phyloP scores from a whole-genome alignment of 2,888 invertebrate genomes.

The Drosophila tripunctata region DNA sequence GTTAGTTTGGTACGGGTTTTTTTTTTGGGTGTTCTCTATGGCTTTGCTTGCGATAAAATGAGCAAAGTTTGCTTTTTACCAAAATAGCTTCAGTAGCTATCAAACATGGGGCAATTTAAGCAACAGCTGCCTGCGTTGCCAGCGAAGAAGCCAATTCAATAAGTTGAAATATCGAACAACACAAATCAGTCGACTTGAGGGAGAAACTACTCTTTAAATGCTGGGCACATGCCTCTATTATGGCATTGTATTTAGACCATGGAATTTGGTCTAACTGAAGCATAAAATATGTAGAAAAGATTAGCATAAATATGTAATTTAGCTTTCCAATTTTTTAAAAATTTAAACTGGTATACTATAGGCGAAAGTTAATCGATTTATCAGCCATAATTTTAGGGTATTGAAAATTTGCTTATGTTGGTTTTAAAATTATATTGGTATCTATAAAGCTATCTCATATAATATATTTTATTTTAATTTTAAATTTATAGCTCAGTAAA shows the following conservation, averaged over 20 bases:
- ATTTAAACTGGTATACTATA: no score
- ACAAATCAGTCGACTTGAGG: neutral
- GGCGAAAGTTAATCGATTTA: no score
- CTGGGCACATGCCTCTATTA: conserved; percentile 15
- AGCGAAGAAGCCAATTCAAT: conserved; percentile 1
- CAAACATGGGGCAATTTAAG: neutral
- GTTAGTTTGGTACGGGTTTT: neutral
- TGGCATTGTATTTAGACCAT: neutral
- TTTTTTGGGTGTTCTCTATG: neutral
- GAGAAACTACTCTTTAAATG: neutral
- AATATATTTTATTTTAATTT: no score
- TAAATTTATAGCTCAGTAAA: no score
- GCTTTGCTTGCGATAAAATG: neutral
- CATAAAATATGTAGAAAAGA: no score
- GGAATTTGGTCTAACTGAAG: no score
- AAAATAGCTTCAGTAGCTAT: neutral
- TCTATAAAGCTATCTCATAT: no score
- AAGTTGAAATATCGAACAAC: neutral
- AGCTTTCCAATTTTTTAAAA: no score
- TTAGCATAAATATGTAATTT: no score
- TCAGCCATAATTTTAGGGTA: no score
- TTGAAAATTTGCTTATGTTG: no score
- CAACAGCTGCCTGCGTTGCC: conserved; percentile 7
- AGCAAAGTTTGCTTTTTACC: conserved; percentile 11
- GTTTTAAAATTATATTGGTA: no score